phyloP scores from a whole-genome alignment of 2,888 invertebrate species.

The Xestia rhomboidea region DNA sequence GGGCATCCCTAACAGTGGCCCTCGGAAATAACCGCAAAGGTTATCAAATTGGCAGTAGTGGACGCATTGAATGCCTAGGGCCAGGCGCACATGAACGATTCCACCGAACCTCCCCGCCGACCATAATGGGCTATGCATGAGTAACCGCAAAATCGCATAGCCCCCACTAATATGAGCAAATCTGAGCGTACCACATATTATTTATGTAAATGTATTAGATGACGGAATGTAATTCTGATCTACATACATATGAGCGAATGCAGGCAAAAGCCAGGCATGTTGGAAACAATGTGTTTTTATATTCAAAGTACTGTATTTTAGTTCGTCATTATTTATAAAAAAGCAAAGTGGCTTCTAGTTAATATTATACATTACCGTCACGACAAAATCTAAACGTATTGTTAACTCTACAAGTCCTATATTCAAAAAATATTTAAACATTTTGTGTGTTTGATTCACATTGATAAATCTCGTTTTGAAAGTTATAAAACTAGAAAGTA shows the following conservation, averaged over 20 bases:
- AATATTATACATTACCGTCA: not conserved
- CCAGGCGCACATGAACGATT: constrained; percentile 65
- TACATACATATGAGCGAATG: constrained; percentile 39
- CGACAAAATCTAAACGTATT: not conserved
- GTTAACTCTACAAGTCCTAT: not conserved
- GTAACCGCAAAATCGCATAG: constrained; percentile 62
- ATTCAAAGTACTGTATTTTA: constrained; percentile 30
- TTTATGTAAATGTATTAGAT: constrained; percentile 53
- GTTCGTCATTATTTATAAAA: not conserved
- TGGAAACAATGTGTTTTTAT: constrained; percentile 20
- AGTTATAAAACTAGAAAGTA: constrained; percentile 12
- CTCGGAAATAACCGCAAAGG: constrained; percentile 70
- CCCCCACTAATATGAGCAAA: constrained; percentile 59
- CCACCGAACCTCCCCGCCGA: constrained; percentile 49
- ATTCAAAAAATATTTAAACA: not conserved
- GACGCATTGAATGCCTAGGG: constrained; percentile 67
- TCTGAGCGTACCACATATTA: constrained; percentile 53
- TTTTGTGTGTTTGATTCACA: constrained; percentile 3
- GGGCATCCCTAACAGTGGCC: constrained; percentile 60
- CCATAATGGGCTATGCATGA: constrained; percentile 68
- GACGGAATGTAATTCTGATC: constrained; percentile 45
- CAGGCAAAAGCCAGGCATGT: constrained; percentile 2
- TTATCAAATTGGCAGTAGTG: constrained; percentile 71
- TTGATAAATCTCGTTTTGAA: constrained; percentile 16
- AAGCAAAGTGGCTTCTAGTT: not conserved